phyloP scores from a whole-genome alignment of 1,140 invertebrate species.

The Heliconius nattereri region DNA sequence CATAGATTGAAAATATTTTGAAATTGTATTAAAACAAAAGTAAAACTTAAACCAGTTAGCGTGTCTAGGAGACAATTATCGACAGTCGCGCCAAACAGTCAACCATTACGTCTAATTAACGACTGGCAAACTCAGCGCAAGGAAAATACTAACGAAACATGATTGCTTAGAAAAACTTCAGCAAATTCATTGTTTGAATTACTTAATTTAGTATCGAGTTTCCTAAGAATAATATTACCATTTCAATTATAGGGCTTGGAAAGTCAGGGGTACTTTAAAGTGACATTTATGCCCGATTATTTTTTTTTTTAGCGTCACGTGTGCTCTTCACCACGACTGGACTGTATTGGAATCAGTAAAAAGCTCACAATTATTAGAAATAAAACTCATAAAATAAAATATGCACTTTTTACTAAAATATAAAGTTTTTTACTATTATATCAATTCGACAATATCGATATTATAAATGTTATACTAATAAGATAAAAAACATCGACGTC shows the following conservation, averaged over 20 bases:
- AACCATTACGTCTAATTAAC: constrained; percentile 2
- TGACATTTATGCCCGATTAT: neutral
- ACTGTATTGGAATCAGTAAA: no score
- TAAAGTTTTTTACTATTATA: no score
- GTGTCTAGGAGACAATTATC: constrained; percentile 11
- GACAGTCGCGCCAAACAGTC: constrained; percentile 9
- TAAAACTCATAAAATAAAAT: no score
- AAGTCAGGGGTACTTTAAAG: neutral
- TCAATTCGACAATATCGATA: no score
- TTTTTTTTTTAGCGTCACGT: no score
- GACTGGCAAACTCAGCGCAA: constrained; percentile 3
- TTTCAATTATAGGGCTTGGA: neutral
- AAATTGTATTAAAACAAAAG: neutral
- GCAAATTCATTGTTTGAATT: constrained; percentile 2
- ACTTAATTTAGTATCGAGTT: constrained; percentile 2
- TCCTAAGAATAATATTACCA: neutral
- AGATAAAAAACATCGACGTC: neutral
- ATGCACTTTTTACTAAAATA: no score
- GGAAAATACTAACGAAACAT: constrained; percentile 4
- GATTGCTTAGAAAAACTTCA: neutral
- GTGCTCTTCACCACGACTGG: no score
- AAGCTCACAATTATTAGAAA: no score
- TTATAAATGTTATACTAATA: neutral
- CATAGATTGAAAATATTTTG: no score
- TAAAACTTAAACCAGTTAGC: neutral